Percentiles rank a stretch among this genome's conserved stretches.
Evolutionary conservation across 2,888 invertebrate species (phyloP).

Genomic region (Erebia ligea): DNA sequence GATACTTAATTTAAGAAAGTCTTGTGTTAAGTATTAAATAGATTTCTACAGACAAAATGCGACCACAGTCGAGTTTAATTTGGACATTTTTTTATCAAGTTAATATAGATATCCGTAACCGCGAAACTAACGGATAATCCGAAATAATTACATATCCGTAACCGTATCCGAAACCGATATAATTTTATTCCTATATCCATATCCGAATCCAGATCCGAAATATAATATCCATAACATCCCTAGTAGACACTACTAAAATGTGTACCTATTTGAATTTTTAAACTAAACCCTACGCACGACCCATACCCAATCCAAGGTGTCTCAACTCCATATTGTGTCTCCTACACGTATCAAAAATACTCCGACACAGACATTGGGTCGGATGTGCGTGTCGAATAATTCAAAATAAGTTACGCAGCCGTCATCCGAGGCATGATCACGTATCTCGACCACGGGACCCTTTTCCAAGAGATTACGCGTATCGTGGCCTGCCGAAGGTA

Average conservation of each 20-base stretch:
- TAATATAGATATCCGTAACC: too few relatives aligned
- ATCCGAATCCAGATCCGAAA: too few relatives aligned
- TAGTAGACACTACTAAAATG: neutral
- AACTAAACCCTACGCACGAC: slow-evolving; percentile 25
- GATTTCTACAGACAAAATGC: too few relatives aligned
- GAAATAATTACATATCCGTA: too few relatives aligned
- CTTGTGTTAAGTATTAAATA: too few relatives aligned
- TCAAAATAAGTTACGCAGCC: slow-evolving; percentile 39
- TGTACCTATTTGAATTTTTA: neutral
- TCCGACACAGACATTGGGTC: slow-evolving; percentile 43
- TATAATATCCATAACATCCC: too few relatives aligned
- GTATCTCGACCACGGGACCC: slow-evolving; percentile 53
- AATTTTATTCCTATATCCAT: too few relatives aligned
- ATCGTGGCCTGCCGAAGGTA: slow-evolving; percentile 63
- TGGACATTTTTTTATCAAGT: too few relatives aligned
- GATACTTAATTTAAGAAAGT: too few relatives aligned
- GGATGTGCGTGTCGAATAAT: slow-evolving; percentile 39
- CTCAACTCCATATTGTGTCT: slow-evolving; percentile 30
- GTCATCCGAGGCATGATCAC: slow-evolving; percentile 46
- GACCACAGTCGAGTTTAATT: too few relatives aligned
- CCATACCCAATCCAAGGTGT: slow-evolving; percentile 34
- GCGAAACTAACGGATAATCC: too few relatives aligned
- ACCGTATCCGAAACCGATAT: too few relatives aligned
- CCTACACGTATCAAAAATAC: slow-evolving; percentile 33
- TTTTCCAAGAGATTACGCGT: slow-evolving; percentile 74